Percentiles rank a stretch among this genome's conserved stretches.
phyloP scores from a whole-genome alignment of 1,140 invertebrate species.

The Cherax quadricarinatus region DNA sequence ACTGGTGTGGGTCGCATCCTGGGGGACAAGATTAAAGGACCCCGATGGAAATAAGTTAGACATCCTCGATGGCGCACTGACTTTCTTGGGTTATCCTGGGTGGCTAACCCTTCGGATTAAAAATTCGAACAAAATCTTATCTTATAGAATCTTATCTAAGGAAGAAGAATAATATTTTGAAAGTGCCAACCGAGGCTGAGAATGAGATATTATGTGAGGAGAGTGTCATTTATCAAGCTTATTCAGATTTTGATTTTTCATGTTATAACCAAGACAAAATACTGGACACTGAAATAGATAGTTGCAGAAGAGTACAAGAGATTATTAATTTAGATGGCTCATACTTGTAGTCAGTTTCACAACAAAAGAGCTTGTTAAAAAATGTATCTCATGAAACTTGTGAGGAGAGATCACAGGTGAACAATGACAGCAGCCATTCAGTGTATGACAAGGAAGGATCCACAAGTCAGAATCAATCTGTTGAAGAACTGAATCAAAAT shows the following conservation, averaged over 20 bases:
- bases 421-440: not conserved
- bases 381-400: not conserved
- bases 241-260: conserved; percentile 63
- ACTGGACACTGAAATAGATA: not conserved
- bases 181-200: too few species aligned
- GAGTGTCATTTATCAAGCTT: conserved; percentile 44
- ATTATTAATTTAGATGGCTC: conserved; percentile 28
- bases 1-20: too few species aligned
- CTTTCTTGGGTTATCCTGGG: too few species aligned
- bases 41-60: too few species aligned
- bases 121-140: too few species aligned
- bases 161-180: not conserved
- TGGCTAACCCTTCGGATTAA: too few species aligned
- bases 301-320: not conserved
- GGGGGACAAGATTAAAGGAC: too few species aligned
- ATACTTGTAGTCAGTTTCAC: not conserved
- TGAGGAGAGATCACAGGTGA: not conserved
- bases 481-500: not conserved
- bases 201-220: not conserved
- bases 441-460: not conserved
- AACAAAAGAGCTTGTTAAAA: not conserved
- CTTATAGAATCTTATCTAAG: too few species aligned
- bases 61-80: too few species aligned
- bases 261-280: conserved; percentile 8
- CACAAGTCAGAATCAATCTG: not conserved